Conservation (phyloP, 2,888 invertebrate species). For the Hofmannophila pseudospretella region DNA sequence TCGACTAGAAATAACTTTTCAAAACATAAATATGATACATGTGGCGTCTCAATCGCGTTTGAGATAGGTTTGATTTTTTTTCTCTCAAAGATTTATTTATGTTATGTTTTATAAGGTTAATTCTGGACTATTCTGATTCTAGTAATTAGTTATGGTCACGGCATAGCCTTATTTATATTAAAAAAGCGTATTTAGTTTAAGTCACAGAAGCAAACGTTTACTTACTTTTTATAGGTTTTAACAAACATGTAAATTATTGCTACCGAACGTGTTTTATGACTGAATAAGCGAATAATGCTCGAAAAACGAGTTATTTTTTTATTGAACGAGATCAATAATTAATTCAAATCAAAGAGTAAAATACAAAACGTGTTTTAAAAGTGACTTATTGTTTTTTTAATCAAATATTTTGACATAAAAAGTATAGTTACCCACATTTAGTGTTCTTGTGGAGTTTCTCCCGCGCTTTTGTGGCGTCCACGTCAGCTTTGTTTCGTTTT, state of each 20-base stretch:
- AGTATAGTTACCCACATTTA: too few species aligned
- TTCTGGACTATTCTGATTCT: slow-evolving; percentile 30
- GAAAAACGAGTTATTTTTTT: too few species aligned
- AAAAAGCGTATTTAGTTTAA: slow-evolving; percentile 10
- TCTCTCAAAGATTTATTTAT: slow-evolving; percentile 43
- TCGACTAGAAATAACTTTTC: slow-evolving; percentile 60
- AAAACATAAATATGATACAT: slow-evolving; percentile 69
- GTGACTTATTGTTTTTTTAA: too few species aligned
- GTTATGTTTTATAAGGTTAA: slow-evolving; percentile 35
- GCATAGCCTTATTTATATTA: slow-evolving; percentile 37
- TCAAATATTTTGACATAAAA: too few species aligned
- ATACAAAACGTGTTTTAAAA: too few species aligned
- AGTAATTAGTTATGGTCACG: slow-evolving; percentile 40
- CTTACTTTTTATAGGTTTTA: background rate
- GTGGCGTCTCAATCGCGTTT: slow-evolving; percentile 52
- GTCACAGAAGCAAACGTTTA: background rate
- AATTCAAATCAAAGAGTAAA: too few species aligned
- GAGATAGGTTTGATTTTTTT: slow-evolving; percentile 30
- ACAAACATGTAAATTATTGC: slow-evolving; percentile 2
- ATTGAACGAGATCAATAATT: too few species aligned
- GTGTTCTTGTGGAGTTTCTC: too few species aligned
- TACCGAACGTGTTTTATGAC: slow-evolving; percentile 1
- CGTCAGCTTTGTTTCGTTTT: too few species aligned
- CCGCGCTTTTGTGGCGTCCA: too few species aligned
- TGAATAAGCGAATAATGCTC: too few species aligned